These are phyloP conservation scores for Channa maculata DNA, from an alignment of 2,113 vertebrate species.

Conservation along the genomic window DNA sequence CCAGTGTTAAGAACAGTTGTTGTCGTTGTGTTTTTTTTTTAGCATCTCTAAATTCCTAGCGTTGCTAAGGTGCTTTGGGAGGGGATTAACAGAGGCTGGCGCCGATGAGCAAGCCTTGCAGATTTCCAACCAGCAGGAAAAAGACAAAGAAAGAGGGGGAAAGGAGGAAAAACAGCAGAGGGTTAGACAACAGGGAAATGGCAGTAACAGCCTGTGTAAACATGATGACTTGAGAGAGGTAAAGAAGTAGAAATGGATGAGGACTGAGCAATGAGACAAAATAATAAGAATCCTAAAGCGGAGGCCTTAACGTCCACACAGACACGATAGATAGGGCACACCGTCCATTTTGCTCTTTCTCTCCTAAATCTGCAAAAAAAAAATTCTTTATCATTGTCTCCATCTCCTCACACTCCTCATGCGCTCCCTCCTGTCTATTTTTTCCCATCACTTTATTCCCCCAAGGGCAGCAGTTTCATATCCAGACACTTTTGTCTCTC, in stretches of 20 bases:
- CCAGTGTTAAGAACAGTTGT: slow-evolving; percentile 84
- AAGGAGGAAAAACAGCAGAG: slow-evolving; percentile 72
- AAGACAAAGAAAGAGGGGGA: slow-evolving; percentile 75
- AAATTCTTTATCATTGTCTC: slow-evolving; percentile 7
- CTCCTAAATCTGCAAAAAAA: background rate
- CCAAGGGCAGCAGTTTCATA: slow-evolving; percentile 67
- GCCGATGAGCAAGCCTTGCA: slow-evolving; percentile 82
- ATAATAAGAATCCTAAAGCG: slow-evolving; percentile 57
- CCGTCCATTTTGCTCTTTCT: slow-evolving; percentile 1
- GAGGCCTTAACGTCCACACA: slow-evolving; percentile 58
- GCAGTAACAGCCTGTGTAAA: slow-evolving; percentile 77
- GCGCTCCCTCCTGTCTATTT: slow-evolving; percentile 44
- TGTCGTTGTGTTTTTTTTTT: slow-evolving; percentile 77
- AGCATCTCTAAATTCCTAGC: slow-evolving; percentile 83
- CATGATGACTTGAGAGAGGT: slow-evolving; percentile 77
- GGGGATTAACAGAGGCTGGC: slow-evolving; percentile 84
- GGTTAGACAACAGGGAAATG: slow-evolving; percentile 76
- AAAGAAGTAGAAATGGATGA: slow-evolving; percentile 63
- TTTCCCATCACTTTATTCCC: slow-evolving; percentile 55
- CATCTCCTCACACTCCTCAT: slow-evolving; percentile 22
- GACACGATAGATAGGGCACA: background rate
- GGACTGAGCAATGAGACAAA: slow-evolving; percentile 55
- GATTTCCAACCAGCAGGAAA: slow-evolving; percentile 77
- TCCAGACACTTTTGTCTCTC: slow-evolving; percentile 69
- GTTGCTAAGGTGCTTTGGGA: slow-evolving; percentile 85